phyloP scores from a whole-genome alignment of 2,797 vertebrate genomes.

The Scomberomorus guttatus region DNA sequence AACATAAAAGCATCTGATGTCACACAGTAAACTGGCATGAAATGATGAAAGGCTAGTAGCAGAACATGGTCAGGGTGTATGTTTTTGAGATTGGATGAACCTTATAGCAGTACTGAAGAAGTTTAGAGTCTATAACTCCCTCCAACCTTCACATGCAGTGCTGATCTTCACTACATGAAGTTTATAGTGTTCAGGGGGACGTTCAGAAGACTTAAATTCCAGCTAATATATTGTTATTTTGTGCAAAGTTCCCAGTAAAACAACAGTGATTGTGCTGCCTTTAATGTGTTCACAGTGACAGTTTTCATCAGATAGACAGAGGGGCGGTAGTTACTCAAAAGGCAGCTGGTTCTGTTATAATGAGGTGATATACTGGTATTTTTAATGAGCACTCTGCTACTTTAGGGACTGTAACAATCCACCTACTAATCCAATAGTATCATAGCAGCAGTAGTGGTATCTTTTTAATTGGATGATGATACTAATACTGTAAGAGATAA shows the following conservation, averaged over 20 bases:
- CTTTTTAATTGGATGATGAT: constrained; percentile 55
- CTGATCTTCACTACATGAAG: neutral
- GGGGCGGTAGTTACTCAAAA: neutral
- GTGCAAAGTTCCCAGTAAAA: neutral
- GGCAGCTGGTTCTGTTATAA: neutral
- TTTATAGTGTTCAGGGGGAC: no score
- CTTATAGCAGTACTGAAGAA: no score
- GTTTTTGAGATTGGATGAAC: no score
- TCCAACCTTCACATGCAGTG: neutral
- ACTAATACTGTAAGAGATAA: constrained; percentile 32
- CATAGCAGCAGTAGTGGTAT: constrained; percentile 16
- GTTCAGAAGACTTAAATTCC: neutral
- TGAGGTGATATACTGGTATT: constrained; percentile 8
- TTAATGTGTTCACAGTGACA: neutral
- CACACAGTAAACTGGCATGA: neutral
- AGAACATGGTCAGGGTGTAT: neutral
- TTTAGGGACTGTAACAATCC: constrained; percentile 32
- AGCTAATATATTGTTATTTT: neutral
- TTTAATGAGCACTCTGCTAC: neutral
- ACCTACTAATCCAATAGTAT: constrained; percentile 34
- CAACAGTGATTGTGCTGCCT: neutral
- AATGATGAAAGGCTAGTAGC: no score
- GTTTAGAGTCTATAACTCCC: neutral
- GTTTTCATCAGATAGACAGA: neutral
- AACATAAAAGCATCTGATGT: neutral